Percentiles rank a stretch among this genome's conserved stretches.
Evolutionary conservation across 2,888 invertebrate genomes (phyloP).

Genomic region (Ametastegia equiseti): DNA sequence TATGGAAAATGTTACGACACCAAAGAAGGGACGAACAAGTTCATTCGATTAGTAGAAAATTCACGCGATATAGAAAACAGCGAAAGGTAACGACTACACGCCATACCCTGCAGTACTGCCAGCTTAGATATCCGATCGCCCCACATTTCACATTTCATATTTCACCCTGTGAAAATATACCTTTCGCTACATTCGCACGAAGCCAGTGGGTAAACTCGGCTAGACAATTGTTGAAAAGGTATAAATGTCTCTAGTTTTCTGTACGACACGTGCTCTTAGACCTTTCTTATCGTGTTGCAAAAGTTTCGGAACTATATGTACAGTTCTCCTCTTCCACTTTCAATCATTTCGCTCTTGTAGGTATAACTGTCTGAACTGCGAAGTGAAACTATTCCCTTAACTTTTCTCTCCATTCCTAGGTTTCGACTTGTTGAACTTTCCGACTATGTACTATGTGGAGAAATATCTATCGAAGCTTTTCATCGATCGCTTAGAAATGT

Average conservation of each 20-base stretch:
- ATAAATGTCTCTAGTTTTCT: constrained; percentile 50
- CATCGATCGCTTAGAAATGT: constrained; percentile 12
- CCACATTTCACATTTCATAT: constrained; percentile 62
- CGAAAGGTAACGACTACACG: constrained; percentile 48
- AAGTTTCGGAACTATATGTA: neutral
- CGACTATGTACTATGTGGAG: neutral
- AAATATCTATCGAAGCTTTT: constrained; percentile 17
- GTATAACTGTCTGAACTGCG: too few relatives aligned
- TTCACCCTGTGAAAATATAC: constrained; percentile 41
- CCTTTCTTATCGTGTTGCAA: neutral
- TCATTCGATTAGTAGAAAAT: neutral
- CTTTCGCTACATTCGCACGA: constrained; percentile 7
- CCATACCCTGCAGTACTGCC: constrained; percentile 53
- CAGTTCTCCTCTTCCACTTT: neutral
- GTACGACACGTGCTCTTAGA: neutral
- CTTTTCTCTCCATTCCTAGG: neutral
- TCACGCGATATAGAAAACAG: constrained; percentile 8
- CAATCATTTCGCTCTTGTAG: neutral
- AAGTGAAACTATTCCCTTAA: neutral
- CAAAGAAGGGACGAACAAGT: neutral
- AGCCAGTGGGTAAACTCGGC: constrained; percentile 18
- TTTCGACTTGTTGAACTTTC: constrained; percentile 35
- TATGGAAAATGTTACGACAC: neutral
- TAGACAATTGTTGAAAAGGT: constrained; percentile 51
- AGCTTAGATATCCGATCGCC: constrained; percentile 64